Evolutionary conservation across 2,888 invertebrate genomes (phyloP), one percentile per base, ranked within the genome.

Genomic region (Calameuta pallipes): DNA sequence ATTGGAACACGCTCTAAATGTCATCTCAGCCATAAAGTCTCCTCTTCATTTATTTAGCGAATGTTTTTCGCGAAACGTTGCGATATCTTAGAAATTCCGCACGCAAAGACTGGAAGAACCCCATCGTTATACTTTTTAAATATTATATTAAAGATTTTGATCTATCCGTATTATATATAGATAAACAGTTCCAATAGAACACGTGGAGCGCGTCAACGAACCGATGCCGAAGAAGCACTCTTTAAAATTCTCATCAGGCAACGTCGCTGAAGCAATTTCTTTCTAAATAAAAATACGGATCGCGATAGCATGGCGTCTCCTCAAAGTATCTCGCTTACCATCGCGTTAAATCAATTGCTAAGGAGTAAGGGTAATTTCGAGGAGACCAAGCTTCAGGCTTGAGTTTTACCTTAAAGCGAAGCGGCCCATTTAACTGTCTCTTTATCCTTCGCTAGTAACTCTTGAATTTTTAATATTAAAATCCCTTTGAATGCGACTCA

Each of bases 1-100:
- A 84, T 84, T 84, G 84, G 84, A 84, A 84, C 84, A 84, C 83
- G 83, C 82, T 84, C 83, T 75, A 83, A 84, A 84, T 84, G 83
- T 82, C 84, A 84, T 79, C 79, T 83, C 77, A 80, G 77, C 82
- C 82, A 78, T 84, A 83, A 84, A 84, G 74, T 73, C 78, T 82
- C 37, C 77, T 75, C 75, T 11, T 73, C 56, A 56, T 23, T 56
- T 56, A 56, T 23, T 56, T 56, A 56, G 23, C 23, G 56, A 56
- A 23, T 0, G 1, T 56, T 56, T 56, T 56, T 56, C 23, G 6
- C 9, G 6, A 56, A 56, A 23, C 56, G 15, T 23, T 56, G 23
- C 56, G 56, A 23, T 56, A 56, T 9, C 56, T 56, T 2, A 56
- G 56, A 56, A 23, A 56, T 6, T 15, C 56, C 23, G 23, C 23